Evolutionary conservation across 2,113 vertebrate genomes (phyloP).

Genomic region (Myanophis thanlyinensis): DNA sequence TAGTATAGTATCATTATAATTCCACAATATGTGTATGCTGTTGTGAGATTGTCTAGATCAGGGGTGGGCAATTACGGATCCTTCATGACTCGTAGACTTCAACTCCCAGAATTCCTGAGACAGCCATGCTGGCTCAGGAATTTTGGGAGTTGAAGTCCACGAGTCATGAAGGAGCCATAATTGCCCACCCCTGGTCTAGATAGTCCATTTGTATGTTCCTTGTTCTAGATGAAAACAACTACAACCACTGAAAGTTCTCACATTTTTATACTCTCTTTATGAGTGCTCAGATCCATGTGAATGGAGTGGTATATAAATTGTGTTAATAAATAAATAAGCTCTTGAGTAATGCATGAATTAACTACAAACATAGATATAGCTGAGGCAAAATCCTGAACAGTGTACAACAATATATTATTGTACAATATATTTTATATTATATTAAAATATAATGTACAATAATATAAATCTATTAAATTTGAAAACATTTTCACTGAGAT

Average conservation of each 20-base stretch:
- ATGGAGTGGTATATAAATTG: background rate
- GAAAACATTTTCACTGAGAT: background rate
- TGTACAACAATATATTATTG: no score
- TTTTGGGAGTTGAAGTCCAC: no score
- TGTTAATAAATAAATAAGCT: background rate
- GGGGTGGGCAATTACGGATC: no score
- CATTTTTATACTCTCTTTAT: background rate
- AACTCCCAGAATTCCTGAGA: no score
- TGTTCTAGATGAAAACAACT: background rate
- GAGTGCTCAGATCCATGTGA: background rate
- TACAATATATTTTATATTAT: no score
- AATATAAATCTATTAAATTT: background rate
- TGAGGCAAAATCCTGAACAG: background rate
- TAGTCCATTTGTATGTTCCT: background rate
- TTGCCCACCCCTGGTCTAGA: no score
- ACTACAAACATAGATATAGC: background rate
- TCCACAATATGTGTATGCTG: background rate
- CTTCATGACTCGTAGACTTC: no score
- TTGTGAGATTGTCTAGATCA: background rate
- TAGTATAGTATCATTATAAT: background rate
- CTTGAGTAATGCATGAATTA: background rate
- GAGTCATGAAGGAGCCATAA: no score
- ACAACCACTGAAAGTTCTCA: background rate
- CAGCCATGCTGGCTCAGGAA: no score
- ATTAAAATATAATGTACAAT: background rate